Percentiles rank a stretch among this genome's conserved stretches.
phyloP scores from a whole-genome alignment of 1,140 invertebrate species.

The Ctenoplectra terminalis region DNA sequence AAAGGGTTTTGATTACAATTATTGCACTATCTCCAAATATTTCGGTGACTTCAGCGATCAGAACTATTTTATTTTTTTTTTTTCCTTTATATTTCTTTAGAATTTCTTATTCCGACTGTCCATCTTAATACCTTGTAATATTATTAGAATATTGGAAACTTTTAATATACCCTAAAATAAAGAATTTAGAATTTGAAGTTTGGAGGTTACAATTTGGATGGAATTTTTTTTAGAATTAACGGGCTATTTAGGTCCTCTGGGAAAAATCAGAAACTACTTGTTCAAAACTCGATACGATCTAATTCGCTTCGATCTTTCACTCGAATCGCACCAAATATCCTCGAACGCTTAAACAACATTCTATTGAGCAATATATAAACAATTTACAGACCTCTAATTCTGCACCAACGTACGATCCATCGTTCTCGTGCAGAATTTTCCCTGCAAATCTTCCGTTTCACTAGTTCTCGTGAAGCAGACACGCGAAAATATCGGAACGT shows the following conservation, averaged over 20 bases:
- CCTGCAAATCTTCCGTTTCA: too few relatives aligned
- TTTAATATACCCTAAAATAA: too few relatives aligned
- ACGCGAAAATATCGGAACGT: not conserved
- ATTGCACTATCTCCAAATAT: not conserved
- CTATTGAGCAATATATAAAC: not conserved
- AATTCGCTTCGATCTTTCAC: not conserved
- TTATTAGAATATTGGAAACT: too few relatives aligned
- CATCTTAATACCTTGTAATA: too few relatives aligned
- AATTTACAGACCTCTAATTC: not conserved
- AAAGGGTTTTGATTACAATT: not conserved
- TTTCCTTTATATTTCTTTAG: not conserved
- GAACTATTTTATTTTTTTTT: not conserved
- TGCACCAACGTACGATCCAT: not conserved
- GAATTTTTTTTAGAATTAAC: too few relatives aligned
- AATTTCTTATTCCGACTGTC: too few relatives aligned
- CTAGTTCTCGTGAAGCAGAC: not conserved
- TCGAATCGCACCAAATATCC: not conserved
- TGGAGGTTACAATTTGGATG: not conserved
- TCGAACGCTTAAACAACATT: not conserved
- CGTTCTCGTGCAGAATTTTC: not conserved
- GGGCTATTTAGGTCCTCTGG: too few relatives aligned
- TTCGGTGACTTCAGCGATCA: not conserved
- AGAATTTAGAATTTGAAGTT: not conserved
- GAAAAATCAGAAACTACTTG: not conserved
- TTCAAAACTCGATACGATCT: not conserved